Evolutionary conservation across 2,888 invertebrate genomes (phyloP).

Genomic region (Onthophagus sagittarius): DNA sequence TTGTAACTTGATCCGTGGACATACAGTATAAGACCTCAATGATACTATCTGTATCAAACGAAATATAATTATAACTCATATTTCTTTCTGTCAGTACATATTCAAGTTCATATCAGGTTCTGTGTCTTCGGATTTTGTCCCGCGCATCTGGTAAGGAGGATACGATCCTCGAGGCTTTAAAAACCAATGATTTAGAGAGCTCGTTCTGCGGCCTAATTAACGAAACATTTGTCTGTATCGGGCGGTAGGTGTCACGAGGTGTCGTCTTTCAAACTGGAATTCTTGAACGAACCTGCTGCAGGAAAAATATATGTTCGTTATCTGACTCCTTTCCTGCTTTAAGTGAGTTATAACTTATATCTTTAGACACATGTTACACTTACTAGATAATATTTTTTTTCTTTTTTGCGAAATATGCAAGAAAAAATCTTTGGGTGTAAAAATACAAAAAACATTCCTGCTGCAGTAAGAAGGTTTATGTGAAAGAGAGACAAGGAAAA

Average conservation of each 20-base stretch:
- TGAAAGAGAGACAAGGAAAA: neutral
- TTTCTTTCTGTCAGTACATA: neutral
- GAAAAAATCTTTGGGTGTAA: neutral
- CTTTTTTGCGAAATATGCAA: neutral
- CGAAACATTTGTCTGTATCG: slow-evolving; percentile 9
- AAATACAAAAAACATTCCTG: neutral
- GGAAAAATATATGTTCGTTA: neutral
- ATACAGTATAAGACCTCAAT: too few relatives aligned
- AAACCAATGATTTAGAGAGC: slow-evolving; percentile 1
- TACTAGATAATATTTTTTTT: neutral
- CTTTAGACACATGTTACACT: neutral
- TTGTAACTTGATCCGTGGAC: too few relatives aligned
- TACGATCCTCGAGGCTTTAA: neutral
- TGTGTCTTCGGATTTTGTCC: neutral
- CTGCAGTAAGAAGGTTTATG: neutral
- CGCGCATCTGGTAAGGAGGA: neutral
- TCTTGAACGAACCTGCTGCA: neutral
- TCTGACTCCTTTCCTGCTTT: neutral
- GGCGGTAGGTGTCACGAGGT: neutral
- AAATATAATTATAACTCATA: too few relatives aligned
- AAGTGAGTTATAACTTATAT: neutral
- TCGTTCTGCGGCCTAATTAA: slow-evolving; percentile 8
- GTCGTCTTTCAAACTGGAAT: neutral
- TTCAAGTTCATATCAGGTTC: neutral
- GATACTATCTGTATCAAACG: too few relatives aligned